A percentile compares a stretch with the other conserved stretches of the same genome.
Conservation (phyloP, 2,888 invertebrate genomes). For the Hirtodrosophila cameraria region DNA sequence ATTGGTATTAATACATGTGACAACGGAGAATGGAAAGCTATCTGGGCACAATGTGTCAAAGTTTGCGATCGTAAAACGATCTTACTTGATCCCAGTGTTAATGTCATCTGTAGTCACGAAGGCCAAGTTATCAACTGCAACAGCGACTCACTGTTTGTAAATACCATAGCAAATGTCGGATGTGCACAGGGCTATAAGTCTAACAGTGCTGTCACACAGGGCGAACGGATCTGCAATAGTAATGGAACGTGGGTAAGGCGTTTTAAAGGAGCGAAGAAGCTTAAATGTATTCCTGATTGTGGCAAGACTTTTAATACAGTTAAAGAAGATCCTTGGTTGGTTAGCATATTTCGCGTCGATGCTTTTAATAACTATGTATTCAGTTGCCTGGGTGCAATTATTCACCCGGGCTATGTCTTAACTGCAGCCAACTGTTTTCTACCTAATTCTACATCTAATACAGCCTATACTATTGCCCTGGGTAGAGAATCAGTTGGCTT, state of each 20-base stretch:
- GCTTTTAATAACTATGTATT: not conserved
- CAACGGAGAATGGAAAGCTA: constrained; percentile 30
- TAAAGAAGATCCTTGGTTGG: constrained; percentile 72
- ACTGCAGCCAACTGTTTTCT: constrained; percentile 19
- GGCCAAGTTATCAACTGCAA: constrained; percentile 9
- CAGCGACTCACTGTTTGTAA: not conserved
- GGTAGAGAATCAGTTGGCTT: constrained; percentile 29
- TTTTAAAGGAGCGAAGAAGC: not conserved
- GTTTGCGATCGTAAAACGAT: constrained; percentile 9
- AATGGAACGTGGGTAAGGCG: constrained; percentile 62
- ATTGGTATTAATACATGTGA: constrained; percentile 24
- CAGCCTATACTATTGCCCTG: constrained; percentile 7
- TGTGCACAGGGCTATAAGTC: constrained; percentile 35
- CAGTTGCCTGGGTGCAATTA: constrained; percentile 36
- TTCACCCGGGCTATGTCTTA: constrained; percentile 26
- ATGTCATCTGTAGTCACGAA: not conserved
- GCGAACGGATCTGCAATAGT: constrained; percentile 35
- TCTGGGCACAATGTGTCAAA: constrained; percentile 17
- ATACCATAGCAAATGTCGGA: not conserved
- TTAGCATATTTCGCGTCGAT: constrained; percentile 44
- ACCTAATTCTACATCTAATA: too few species aligned
- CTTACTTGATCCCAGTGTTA: not conserved
- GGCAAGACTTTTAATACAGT: constrained; percentile 49
- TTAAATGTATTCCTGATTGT: constrained; percentile 70
- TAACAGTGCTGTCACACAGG: fast-evolving